A percentile compares a stretch with the other conserved stretches of the same genome.
Conservation (phyloP, 1,140 invertebrate genomes). For the Bilobella aurantiaca region DNA sequence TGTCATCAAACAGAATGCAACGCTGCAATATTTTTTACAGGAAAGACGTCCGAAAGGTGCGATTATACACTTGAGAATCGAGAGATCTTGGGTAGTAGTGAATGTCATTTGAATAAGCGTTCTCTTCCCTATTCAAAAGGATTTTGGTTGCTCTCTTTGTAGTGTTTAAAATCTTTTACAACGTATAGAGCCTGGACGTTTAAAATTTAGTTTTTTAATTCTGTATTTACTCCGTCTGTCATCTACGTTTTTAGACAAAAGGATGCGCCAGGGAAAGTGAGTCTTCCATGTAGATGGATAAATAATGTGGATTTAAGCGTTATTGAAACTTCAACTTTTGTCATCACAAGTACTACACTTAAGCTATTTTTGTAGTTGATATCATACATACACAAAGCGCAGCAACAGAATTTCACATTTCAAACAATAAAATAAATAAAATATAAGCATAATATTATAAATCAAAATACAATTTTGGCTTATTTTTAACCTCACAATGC, state of each 20-base stretch:
- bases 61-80: no score
- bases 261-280: slow-evolving; percentile 2
- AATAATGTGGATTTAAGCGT: background rate
- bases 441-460: background rate
- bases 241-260: slow-evolving; percentile 1
- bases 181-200: background rate
- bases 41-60: no score
- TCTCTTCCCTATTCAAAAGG: no score
- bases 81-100: no score
- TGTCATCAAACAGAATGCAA: background rate
- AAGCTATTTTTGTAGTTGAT: background rate
- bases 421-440: no score
- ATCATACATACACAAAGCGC: background rate
- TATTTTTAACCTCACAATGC: background rate
- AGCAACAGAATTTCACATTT: no score
- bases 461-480: background rate
- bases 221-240: background rate
- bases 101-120: no score
- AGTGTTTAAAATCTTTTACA: background rate
- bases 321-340: no score
- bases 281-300: background rate
- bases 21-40: background rate
- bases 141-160: background rate
- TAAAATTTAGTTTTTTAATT: background rate
- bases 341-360: background rate